Evolutionary conservation across 2,888 invertebrate genomes (phyloP), one percentile per base, ranked within the genome.

Genomic region (Julus scandinavius): DNA sequence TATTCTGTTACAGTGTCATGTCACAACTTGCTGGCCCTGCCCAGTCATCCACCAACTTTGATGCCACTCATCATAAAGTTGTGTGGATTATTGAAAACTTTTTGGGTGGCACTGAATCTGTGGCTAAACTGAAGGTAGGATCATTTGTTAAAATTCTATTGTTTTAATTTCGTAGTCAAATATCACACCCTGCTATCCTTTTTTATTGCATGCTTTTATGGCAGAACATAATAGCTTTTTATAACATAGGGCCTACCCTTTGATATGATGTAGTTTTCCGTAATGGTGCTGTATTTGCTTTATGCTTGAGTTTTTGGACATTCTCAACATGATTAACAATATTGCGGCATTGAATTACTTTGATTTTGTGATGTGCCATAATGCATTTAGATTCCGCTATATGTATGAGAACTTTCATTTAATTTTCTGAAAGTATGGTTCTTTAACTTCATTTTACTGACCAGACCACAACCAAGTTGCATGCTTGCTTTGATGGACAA

Each of bases 51-150:
- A 63, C 63, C n/a, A 63, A 20, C 13, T 86, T 86, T 38, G 38
- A 29, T 6, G 41, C n/a, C 29, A 50, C 2, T 5, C 15, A n/a
- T 15, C 86, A 86, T 38, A 86, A 49, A 54, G 17, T 63, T 20
- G 63, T 87, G 20, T 87, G 87, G 87, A 63, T 13, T 17, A 87
- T 87, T 40, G 20, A 63, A 54, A 54, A 87, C 13, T 87, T 87
- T 63, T 5, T 13, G 13, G 87, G 87, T 40, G 63, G 87, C 20
- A 87, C 54, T 38, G 87, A 87, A 38, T 38, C 87, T 4, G 58
- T 20, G n/a, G 87, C 87, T 17, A 87, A 87, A 20, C 40, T 87
- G 1, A 40, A 54, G 54, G 87, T 63, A 87, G 38, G 87, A 29
- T 13, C 29, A 86, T 2, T n/a, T 85, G 29, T 29, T 29, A 29